These are phyloP conservation scores for Coturnix japonica DNA, from an alignment of 2,113 vertebrate species.

Conservation along the genomic window DNA sequence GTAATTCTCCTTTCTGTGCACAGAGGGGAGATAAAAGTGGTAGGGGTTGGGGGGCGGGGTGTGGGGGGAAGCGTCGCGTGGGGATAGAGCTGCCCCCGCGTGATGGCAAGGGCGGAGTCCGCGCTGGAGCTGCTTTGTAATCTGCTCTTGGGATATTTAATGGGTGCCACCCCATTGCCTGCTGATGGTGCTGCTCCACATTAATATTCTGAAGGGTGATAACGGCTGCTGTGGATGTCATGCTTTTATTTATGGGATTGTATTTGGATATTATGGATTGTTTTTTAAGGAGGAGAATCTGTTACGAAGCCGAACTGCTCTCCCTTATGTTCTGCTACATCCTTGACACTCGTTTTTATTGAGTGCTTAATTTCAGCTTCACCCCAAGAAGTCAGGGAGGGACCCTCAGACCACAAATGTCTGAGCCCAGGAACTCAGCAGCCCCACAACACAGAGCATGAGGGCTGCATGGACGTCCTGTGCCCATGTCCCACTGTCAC, in stretches of 20 bases:
- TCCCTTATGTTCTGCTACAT: neutral
- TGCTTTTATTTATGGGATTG: neutral
- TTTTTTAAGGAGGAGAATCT: too few species aligned
- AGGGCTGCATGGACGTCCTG: neutral
- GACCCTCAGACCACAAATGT: neutral
- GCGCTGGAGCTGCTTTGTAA: neutral
- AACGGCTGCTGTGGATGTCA: neutral
- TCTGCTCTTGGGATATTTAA: neutral
- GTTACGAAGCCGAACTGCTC: neutral
- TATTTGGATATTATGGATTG: neutral
- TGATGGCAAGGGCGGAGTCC: accelerated
- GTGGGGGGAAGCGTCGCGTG: too few species aligned
- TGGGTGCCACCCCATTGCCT: neutral
- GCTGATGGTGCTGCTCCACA: neutral
- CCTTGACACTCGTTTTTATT: accelerated
- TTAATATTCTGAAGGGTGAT: neutral
- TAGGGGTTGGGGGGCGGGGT: neutral
- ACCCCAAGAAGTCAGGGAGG: neutral
- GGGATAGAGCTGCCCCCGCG: neutral
- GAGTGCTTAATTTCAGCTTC: neutral
- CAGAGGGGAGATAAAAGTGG: neutral
- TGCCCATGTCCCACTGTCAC: neutral
- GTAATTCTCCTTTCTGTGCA: neutral
- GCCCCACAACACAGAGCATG: accelerated
- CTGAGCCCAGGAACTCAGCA: accelerated